Evolutionary conservation across 2,113 vertebrate genomes (phyloP).

Genomic region (Antigone vipio): DNA sequence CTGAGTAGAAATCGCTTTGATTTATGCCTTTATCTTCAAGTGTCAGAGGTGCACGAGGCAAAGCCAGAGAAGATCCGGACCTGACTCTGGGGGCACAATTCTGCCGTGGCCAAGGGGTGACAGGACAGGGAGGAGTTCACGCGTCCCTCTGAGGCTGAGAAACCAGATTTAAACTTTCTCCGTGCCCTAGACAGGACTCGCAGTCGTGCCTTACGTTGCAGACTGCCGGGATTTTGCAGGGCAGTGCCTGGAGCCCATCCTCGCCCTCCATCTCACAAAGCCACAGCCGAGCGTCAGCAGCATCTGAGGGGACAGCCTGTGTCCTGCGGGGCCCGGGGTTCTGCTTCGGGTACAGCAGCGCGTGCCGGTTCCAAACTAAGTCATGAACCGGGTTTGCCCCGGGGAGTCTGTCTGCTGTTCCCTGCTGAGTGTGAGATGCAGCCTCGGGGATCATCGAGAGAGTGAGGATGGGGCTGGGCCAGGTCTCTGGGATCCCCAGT

Average conservation of each 20-base stretch:
- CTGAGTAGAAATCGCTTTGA: not conserved
- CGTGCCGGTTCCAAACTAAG: not conserved
- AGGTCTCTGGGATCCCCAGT: not conserved
- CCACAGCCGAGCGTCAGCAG: not conserved
- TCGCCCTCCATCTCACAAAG: not conserved
- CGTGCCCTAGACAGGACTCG: rapidly evolving
- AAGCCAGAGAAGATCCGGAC: not conserved
- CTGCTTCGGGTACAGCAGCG: not conserved
- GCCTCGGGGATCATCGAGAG: not conserved
- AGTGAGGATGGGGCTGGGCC: not conserved
- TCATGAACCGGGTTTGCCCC: rapidly evolving
- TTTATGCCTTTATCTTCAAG: not conserved
- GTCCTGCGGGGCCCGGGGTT: rapidly evolving
- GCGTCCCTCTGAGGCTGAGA: not conserved
- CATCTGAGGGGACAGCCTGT: not conserved
- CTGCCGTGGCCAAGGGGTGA: not conserved
- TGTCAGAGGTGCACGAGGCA: not conserved
- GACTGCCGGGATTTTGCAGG: not conserved
- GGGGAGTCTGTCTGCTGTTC: not conserved
- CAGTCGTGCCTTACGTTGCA: rapidly evolving
- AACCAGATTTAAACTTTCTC: not conserved
- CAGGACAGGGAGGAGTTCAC: not conserved
- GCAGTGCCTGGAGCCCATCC: not conserved
- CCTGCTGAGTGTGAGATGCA: not conserved
- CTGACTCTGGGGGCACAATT: not conserved